Evolutionary conservation across 2,888 invertebrate species (phyloP).

Genomic region (Agapostemon virescens): DNA sequence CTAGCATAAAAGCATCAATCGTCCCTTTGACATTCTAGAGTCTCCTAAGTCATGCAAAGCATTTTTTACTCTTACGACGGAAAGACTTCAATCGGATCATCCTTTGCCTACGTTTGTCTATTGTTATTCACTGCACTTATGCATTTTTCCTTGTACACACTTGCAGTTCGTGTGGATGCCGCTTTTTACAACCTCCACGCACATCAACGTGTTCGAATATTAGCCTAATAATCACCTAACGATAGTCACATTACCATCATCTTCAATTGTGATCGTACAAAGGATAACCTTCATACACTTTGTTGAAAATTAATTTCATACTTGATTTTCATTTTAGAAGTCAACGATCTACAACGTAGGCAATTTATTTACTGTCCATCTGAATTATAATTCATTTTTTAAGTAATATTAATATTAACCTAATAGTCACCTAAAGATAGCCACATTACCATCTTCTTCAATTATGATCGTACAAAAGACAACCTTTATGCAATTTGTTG

Average conservation of each 20-base stretch:
- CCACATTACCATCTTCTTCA: not conserved
- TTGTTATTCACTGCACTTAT: not conserved
- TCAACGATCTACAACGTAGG: not conserved
- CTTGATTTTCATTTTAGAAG: not conserved
- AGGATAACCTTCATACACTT: not conserved
- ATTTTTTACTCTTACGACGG: constrained; percentile 43
- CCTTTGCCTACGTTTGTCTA: constrained; percentile 17
- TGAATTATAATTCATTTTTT: too few species aligned
- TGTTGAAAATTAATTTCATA: not conserved
- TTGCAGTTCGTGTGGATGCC: not conserved
- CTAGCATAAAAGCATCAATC: constrained; percentile 24
- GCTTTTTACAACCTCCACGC: not conserved
- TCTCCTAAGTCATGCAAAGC: constrained; percentile 11
- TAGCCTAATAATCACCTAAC: not conserved
- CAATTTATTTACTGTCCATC: not conserved
- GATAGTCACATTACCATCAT: not conserved
- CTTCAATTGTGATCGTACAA: not conserved
- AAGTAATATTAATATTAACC: not conserved
- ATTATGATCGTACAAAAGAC: too few species aligned
- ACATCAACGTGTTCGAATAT: not conserved
- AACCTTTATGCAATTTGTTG: not conserved
- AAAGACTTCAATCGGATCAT: constrained; percentile 31
- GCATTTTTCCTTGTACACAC: not conserved
- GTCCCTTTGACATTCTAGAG: constrained; percentile 32
- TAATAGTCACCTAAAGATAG: not conserved